Conservation (phyloP, 2,888 invertebrate genomes). For the Cactoblastis cactorum region DNA sequence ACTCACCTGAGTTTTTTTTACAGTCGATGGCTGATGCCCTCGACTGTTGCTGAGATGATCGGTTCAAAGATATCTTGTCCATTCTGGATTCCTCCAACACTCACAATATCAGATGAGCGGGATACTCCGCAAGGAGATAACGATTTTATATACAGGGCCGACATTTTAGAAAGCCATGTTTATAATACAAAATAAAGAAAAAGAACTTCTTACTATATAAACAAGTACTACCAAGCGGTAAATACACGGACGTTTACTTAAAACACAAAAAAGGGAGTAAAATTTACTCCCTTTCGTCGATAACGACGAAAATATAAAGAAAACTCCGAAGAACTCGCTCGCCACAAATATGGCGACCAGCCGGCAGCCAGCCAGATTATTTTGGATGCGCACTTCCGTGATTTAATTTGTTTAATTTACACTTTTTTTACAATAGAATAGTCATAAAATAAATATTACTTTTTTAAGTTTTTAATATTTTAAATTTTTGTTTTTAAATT, state of each 20-base stretch:
- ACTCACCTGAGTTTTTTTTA: constrained; percentile 85
- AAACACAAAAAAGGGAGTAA: constrained; percentile 78
- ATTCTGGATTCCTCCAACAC: constrained; percentile 81
- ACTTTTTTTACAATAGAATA: constrained; percentile 6
- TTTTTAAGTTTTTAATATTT: constrained; percentile 5
- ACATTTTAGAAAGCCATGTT: constrained; percentile 92
- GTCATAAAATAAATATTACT: constrained; percentile 20
- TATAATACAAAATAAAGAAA: constrained; percentile 79
- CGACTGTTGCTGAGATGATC: constrained; percentile 83
- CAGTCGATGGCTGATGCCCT: constrained; percentile 86
- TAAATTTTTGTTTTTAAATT: constrained; percentile 10
- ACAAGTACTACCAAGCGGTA: constrained; percentile 54
- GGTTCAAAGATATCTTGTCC: constrained; percentile 88
- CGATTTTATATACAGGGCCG: constrained; percentile 82
- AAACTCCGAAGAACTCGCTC: constrained; percentile 71
- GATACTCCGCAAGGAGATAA: constrained; percentile 86
- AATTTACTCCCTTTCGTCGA: constrained; percentile 83
- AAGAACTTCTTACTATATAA: constrained; percentile 53
- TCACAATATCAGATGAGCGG: constrained; percentile 76
- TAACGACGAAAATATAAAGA: constrained; percentile 79
- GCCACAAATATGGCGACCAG: constrained; percentile 86
- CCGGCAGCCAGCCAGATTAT: constrained; percentile 66
- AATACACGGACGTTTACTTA: constrained; percentile 47
- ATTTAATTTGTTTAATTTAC: constrained; percentile 21
- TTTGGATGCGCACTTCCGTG: constrained; percentile 67